Evolutionary conservation across 2,888 invertebrate genomes (phyloP).

Genomic region (Pristionchus japonicus): DNA sequence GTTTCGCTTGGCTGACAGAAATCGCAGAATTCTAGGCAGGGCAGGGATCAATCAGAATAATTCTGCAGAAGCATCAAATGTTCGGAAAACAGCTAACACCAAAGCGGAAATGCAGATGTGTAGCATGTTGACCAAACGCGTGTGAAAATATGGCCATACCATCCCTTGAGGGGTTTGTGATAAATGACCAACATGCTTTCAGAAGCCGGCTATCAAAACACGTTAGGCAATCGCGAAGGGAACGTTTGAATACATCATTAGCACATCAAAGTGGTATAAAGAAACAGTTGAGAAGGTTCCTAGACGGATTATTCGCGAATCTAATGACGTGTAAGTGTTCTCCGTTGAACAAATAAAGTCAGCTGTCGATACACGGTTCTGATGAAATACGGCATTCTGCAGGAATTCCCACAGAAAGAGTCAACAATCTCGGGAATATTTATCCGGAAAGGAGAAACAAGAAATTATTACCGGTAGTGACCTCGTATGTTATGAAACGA

Average conservation of each 20-base stretch:
- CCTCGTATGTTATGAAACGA: not conserved
- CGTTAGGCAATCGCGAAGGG: too few species aligned
- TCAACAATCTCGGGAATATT: constrained; percentile 1
- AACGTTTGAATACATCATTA: too few species aligned
- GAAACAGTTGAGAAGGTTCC: too few species aligned
- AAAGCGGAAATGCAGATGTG: not conserved
- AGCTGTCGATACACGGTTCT: not conserved
- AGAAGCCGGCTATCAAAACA: not conserved
- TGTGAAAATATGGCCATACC: not conserved
- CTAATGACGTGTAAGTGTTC: not conserved
- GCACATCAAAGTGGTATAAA: too few species aligned
- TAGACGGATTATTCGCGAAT: too few species aligned
- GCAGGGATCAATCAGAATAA: too few species aligned
- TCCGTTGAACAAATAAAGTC: not conserved
- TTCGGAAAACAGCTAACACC: not conserved
- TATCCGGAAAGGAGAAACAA: not conserved
- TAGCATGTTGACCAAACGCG: not conserved
- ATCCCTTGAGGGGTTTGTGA: not conserved
- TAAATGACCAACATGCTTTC: not conserved
- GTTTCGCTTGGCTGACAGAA: too few species aligned
- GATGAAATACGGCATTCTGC: not conserved
- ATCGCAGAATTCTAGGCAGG: too few species aligned
- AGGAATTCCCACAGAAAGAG: not conserved
- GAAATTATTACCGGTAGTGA: constrained; percentile 8
- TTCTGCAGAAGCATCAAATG: not conserved